These are phyloP conservation scores for Hydractinia symbiolongicarpus DNA, from an alignment of 30 jellyfish, hydroid and myxozoan genomes.

Conservation along the genomic window DNA sequence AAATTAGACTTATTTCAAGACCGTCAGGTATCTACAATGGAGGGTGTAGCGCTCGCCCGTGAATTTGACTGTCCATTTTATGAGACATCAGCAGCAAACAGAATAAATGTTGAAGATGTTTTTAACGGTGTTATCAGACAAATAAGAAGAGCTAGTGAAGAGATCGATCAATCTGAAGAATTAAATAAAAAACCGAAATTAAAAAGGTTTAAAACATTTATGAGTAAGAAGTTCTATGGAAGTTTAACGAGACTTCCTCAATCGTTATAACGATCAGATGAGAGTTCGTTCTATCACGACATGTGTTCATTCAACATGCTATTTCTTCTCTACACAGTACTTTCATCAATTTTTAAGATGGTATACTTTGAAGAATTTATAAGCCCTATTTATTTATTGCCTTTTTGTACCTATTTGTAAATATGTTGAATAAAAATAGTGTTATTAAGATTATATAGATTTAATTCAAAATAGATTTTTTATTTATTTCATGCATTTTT, in stretches of 20 bases:
- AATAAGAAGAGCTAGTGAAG: constrained; percentile 44
- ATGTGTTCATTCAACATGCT: too few relatives aligned
- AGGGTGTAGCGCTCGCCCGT: constrained; percentile 67
- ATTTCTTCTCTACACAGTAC: too few relatives aligned
- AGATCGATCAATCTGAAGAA: neutral
- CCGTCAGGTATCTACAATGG: constrained; percentile 52
- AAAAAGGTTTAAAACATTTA: neutral
- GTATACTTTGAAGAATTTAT: too few relatives aligned
- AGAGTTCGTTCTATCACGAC: too few relatives aligned
- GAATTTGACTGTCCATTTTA: constrained; percentile 73
- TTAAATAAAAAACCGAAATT: constrained; percentile 5
- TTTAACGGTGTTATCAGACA: constrained; percentile 64
- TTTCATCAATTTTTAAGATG: too few relatives aligned
- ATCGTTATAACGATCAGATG: too few relatives aligned
- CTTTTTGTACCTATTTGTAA: too few relatives aligned
- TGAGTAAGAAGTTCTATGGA: neutral
- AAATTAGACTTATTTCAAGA: constrained; percentile 57
- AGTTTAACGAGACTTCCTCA: neutral
- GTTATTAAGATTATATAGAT: too few relatives aligned
- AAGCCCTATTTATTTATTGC: too few relatives aligned
- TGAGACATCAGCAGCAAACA: constrained; percentile 64
- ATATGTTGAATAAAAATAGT: too few relatives aligned
- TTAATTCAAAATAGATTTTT: too few relatives aligned
- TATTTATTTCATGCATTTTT: too few relatives aligned
- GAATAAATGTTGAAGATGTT: constrained; percentile 60